Conservation (phyloP, 2,797 vertebrate species). For the Enteromius fasciolatus region DNA sequence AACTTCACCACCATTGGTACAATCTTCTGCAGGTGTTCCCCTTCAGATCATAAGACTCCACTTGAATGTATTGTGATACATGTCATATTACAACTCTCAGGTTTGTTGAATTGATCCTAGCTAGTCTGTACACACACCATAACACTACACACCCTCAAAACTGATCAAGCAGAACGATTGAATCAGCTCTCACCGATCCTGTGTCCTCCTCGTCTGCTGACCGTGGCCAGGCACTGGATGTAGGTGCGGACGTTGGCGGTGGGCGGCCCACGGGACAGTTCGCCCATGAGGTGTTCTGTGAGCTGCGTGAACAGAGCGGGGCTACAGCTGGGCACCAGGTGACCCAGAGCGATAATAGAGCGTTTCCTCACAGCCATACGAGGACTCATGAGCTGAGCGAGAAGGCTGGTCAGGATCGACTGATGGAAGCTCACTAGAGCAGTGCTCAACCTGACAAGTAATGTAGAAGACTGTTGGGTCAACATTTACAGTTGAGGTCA, state of each 20-base stretch:
- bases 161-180: too few species aligned
- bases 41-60: constrained; percentile 67
- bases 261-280: constrained; percentile 77
- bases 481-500: neutral
- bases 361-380: constrained; percentile 93
- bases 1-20: constrained; percentile 89
- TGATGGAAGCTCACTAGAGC: constrained; percentile 87
- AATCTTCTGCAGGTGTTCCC: constrained; percentile 89
- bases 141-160: neutral
- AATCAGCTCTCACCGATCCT: constrained; percentile 81
- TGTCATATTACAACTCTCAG: neutral
- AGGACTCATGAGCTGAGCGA: constrained; percentile 89
- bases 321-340: constrained; percentile 90
- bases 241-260: constrained; percentile 86
- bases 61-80: neutral
- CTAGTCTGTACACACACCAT: neutral
- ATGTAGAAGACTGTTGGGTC: neutral
- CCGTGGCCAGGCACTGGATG: constrained; percentile 90
- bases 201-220: constrained; percentile 91
- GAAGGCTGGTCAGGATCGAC: constrained; percentile 88
- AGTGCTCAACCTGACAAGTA: constrained; percentile 80
- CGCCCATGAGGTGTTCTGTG: constrained; percentile 83
- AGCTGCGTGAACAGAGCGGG: constrained; percentile 87
- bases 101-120: too few species aligned
- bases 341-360: constrained; percentile 88